Evolutionary conservation across 2,797 vertebrate species (phyloP), one percentile per base, ranked within the genome.

Genomic region (Catharus ustulatus): DNA sequence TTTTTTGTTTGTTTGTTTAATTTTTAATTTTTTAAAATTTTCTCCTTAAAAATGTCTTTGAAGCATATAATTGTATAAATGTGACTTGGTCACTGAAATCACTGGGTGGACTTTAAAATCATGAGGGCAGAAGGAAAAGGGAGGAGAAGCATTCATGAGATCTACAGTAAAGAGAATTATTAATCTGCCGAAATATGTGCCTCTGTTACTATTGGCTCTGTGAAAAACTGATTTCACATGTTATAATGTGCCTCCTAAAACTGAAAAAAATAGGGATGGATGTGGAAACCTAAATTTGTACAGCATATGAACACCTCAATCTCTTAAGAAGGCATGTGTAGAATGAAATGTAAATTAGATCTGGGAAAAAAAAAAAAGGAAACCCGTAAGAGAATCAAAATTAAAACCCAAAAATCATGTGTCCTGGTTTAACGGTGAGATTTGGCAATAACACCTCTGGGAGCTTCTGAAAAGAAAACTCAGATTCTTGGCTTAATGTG

Each of bases 151-250:
- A 96, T 91, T 97, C 46, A 94, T 93, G 85, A 96, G 90, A 74
- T 63, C 67, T 93, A 84, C 87, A 94, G 80, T 89, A 96, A 94
- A 96, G 87, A 88, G 93, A 96, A 96, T 96, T 96, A 96, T 94
- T 97, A 94, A 95, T 96, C 90, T 95, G n/a, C 43, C 92, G 93
- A 95, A 95, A 91, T 95, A 90, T 89, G 84, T 77, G 91, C 63
- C 54, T 95, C 66, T 90, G 63, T 90, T 95, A 89, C 90, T 94
- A 84, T 64, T 91, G 86, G 77, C 88, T 94, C 83, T 89, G 46
- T 26, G 15, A 89, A 94, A 94, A 94, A 90, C 61, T 87, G 86
- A 93, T 96, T 95, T 96, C 83, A 87, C 72, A 74, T 91, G 71
- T 87, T 87, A 86, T 84, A 88, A 80, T 92, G 68, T 92, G 74